phyloP scores from a whole-genome alignment of 2,888 invertebrate genomes.

The Galerucella calmariensis region DNA sequence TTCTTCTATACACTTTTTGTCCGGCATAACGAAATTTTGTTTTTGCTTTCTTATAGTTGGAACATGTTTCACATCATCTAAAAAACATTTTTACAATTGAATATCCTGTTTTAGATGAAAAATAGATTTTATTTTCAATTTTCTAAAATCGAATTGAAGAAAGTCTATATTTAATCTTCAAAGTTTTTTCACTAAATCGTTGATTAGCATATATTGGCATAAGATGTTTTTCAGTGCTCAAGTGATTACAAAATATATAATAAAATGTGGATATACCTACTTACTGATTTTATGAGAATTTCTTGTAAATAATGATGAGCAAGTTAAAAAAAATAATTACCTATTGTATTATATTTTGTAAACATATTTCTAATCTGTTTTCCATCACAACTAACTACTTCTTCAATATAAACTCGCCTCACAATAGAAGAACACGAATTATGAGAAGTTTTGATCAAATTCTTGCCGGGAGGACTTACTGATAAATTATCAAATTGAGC shows the following conservation, averaged over 20 bases:
- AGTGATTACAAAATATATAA: neutral
- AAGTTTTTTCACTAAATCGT: too few species aligned
- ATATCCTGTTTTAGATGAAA: neutral
- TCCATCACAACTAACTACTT: slow-evolving; percentile 7
- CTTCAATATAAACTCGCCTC: slow-evolving; percentile 24
- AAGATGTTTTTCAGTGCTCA: too few species aligned
- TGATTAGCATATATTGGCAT: too few species aligned
- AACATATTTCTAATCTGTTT: slow-evolving; percentile 11
- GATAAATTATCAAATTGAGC: slow-evolving; percentile 30
- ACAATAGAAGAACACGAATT: slow-evolving; percentile 19
- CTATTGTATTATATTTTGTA: slow-evolving; percentile 7
- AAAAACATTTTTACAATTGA: neutral
- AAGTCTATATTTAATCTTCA: too few species aligned
- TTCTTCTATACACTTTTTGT: neutral
- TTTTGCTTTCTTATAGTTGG: neutral
- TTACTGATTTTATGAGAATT: neutral
- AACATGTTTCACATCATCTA: neutral
- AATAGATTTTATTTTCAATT: neutral
- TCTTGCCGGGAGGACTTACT: neutral
- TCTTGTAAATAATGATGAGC: neutral
- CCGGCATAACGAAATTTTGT: neutral
- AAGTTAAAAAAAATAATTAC: slow-evolving; percentile 12
- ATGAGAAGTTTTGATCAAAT: neutral
- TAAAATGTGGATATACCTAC: neutral
- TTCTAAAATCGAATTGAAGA: neutral